phyloP scores from a whole-genome alignment of 2,888 invertebrate genomes.

The Octodonta nipae region DNA sequence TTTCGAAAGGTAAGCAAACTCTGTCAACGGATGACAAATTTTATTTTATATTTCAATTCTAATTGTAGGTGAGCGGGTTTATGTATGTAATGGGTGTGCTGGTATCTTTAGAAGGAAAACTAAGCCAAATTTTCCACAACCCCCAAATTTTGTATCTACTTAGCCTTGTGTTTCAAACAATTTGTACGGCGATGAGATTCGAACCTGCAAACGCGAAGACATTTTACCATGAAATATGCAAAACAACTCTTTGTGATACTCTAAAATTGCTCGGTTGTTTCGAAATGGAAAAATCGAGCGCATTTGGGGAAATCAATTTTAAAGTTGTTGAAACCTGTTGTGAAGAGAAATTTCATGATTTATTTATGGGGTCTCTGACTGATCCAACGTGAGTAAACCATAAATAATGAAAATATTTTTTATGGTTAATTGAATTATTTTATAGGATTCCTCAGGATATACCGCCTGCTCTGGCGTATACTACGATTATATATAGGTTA shows the following conservation, averaged over 20 bases:
- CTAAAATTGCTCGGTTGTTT: conserved; percentile 88
- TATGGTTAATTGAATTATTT: conserved; percentile 14
- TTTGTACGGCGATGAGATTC: conserved; percentile 95
- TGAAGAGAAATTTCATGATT: conserved; percentile 47
- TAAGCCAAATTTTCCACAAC: conserved; percentile 39
- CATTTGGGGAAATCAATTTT: conserved; percentile 25
- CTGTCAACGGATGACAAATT: too few species aligned
- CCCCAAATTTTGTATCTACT: conserved; percentile 62
- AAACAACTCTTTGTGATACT: conserved; percentile 86
- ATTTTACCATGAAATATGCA: conserved; percentile 93
- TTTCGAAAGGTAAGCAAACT: conserved; percentile 68
- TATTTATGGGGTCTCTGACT: conserved; percentile 64
- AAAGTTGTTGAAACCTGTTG: conserved; percentile 19
- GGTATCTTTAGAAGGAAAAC: conserved; percentile 76
- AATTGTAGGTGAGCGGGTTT: conserved; percentile 72
- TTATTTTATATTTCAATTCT: conserved; percentile 4
- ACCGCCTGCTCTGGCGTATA: conserved; percentile 66
- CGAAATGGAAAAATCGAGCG: conserved; percentile 25
- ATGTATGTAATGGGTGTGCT: conserved; percentile 93
- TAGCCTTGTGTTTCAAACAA: conserved; percentile 82
- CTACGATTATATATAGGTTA: conserved; percentile 72
- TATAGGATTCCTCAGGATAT: conserved; percentile 55
- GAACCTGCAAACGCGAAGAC: conserved; percentile 98
- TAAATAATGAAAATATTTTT: conserved; percentile 2
- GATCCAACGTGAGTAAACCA: conserved; percentile 46